A percentile compares a stretch with the other conserved stretches of the same genome.
phyloP scores from a whole-genome alignment of 1,140 invertebrate species.

The Zaprionus ornatus region DNA sequence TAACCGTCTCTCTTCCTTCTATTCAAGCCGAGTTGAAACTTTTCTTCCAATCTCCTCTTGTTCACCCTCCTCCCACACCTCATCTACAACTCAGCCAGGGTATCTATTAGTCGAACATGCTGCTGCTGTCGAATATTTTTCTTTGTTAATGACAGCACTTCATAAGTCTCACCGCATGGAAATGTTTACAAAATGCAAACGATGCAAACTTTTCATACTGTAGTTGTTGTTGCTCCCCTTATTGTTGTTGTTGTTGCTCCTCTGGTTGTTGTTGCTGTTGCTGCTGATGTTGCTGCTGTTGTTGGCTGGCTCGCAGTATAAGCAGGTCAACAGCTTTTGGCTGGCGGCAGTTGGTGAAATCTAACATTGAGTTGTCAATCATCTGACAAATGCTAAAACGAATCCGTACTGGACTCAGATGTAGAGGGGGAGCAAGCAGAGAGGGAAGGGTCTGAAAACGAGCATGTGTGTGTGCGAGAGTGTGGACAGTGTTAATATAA shows the following conservation, averaged over 20 bases:
- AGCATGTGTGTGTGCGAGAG: constrained; percentile 3
- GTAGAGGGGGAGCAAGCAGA: background rate
- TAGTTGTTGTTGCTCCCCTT: constrained; percentile 1
- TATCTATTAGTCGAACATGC: background rate
- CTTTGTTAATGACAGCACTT: constrained; percentile 52
- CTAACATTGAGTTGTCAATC: constrained; percentile 50
- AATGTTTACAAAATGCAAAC: constrained; percentile 46
- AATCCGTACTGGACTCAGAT: constrained; percentile 20
- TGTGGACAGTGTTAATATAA: constrained; percentile 66
- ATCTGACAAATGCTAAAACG: constrained; percentile 45
- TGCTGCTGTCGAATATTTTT: background rate
- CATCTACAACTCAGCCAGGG: background rate
- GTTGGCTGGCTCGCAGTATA: constrained; percentile 15
- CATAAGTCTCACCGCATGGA: constrained; percentile 52
- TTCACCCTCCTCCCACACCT: background rate
- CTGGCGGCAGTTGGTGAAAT: constrained; percentile 31
- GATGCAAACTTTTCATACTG: constrained; percentile 33
- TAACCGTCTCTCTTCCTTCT: background rate
- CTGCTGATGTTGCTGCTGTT: constrained; percentile 2
- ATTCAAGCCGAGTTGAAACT: no score
- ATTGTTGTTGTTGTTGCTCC: background rate
- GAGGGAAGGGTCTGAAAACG: background rate
- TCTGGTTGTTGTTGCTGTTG: constrained; percentile 17
- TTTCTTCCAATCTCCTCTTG: background rate
- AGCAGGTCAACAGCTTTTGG: constrained; percentile 43